Percentiles rank a stretch among this genome's conserved stretches.
phyloP scores from a whole-genome alignment of 2,888 invertebrate genomes.

The Minunthozetes semirufus region DNA sequence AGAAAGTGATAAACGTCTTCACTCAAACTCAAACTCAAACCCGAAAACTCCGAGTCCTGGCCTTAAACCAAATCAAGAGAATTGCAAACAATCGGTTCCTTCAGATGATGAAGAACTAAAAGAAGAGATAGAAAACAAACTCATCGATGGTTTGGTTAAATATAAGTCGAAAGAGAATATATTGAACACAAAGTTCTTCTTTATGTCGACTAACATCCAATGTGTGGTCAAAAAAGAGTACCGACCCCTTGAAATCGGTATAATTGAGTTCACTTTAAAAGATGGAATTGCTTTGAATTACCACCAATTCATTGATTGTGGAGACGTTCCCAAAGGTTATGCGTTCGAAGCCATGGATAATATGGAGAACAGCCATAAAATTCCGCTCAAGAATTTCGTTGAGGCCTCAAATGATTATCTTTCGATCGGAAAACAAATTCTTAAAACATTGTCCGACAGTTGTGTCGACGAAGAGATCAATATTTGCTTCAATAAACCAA shows the following conservation, averaged over 20 bases:
- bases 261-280: slow-evolving; percentile 22
- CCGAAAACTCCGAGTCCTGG: too few species aligned
- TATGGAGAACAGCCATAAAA: slow-evolving; percentile 12
- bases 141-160: not conserved
- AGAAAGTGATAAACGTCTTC: too few species aligned
- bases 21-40: too few species aligned
- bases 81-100: not conserved
- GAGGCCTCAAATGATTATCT: not conserved
- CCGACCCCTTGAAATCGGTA: slow-evolving; percentile 16
- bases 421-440: not conserved
- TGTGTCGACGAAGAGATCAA: not conserved
- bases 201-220: slow-evolving; percentile 21
- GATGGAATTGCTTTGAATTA: slow-evolving; percentile 3
- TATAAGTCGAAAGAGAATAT: not conserved
- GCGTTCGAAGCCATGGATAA: not conserved
- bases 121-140: not conserved
- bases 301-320: slow-evolving; percentile 27
- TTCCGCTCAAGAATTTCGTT: slow-evolving; percentile 2
- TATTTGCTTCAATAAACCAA: not conserved
- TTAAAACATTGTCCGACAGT: not conserved
- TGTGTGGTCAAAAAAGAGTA: not conserved
- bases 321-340: slow-evolving; percentile 15
- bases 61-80: too few species aligned
- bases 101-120: not conserved
- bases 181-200: not conserved